Evolutionary conservation across 2,113 vertebrate genomes (phyloP).

Genomic region (Corvus hawaiiensis): DNA sequence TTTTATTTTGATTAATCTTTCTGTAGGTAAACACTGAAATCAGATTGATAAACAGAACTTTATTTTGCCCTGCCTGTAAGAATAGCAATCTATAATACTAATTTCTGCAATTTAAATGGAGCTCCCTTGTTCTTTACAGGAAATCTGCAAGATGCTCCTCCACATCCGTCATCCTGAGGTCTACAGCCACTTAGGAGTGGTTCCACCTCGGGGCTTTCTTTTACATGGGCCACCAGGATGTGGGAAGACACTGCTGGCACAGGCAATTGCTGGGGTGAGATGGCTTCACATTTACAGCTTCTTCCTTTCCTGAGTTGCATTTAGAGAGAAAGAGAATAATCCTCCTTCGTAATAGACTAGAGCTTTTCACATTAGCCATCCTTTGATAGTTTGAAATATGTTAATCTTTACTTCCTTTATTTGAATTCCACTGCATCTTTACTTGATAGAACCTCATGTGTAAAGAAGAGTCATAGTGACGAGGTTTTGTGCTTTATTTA

Average conservation of each 20-base stretch:
- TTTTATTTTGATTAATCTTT: neutral
- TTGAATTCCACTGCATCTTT: neutral
- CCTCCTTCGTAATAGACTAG: neutral
- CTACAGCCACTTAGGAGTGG: constrained; percentile 86
- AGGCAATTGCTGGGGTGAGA: constrained; percentile 93
- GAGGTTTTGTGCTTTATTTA: neutral
- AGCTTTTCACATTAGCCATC: neutral
- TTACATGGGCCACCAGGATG: constrained; percentile 94
- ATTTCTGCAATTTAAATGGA: neutral
- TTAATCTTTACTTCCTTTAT: neutral
- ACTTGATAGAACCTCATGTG: neutral
- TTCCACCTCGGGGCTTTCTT: constrained; percentile 89
- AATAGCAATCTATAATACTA: neutral
- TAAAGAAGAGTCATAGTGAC: neutral
- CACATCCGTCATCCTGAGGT: constrained; percentile 92
- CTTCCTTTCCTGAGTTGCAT: neutral
- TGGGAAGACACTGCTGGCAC: constrained; percentile 92
- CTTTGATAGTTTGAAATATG: neutral
- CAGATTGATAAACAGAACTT: neutral
- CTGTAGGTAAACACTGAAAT: neutral
- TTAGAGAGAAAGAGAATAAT: neutral
- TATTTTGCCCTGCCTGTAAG: neutral
- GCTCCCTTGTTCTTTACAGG: constrained; percentile 65
- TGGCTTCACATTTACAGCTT: neutral
- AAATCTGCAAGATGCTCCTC: constrained; percentile 91